Conservation (phyloP, 92 coral and sea anemone genomes). For the Porites divaricata region DNA sequence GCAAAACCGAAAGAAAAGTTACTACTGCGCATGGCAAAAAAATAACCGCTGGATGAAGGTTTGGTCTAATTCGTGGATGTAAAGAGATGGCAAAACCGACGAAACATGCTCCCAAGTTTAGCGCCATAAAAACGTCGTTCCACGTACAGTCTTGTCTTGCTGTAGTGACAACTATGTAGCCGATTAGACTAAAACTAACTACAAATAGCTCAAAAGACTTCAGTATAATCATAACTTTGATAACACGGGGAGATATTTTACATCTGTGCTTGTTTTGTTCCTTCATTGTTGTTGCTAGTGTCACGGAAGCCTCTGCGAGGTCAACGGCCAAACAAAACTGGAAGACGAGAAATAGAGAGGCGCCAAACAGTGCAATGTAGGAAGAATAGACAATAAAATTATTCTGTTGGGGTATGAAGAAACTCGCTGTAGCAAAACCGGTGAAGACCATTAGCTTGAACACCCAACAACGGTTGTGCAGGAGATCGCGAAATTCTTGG, state of each 20-base stretch:
- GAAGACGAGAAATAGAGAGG: conserved; percentile 36
- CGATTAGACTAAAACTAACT: conserved; percentile 21
- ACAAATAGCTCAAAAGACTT: conserved; percentile 38
- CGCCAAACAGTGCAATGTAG: conserved; percentile 34
- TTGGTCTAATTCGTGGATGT: conserved; percentile 51
- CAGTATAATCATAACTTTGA: neutral
- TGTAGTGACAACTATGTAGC: conserved; percentile 24
- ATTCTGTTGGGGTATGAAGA: conserved; percentile 54
- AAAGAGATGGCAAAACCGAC: conserved; percentile 38
- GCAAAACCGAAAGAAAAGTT: conserved; percentile 30
- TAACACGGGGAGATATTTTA: neutral
- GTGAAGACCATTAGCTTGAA: conserved; percentile 21
- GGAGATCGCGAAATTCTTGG: conserved; percentile 20
- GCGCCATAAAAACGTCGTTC: conserved; percentile 39
- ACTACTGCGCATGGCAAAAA: conserved; percentile 53
- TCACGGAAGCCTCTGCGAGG: conserved; percentile 32
- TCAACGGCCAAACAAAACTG: conserved; percentile 51
- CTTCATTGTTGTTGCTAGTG: neutral
- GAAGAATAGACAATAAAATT: conserved; percentile 33
- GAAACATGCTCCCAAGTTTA: conserved; percentile 43
- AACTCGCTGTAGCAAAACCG: conserved; percentile 8
- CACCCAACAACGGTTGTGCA: conserved; percentile 53
- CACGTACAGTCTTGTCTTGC: conserved; percentile 50
- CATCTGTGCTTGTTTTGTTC: conserved; percentile 7
- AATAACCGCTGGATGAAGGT: conserved; percentile 41